These are phyloP conservation scores for Aradus depressus DNA, from an alignment of 2,888 invertebrate species.

Conservation along the genomic window DNA sequence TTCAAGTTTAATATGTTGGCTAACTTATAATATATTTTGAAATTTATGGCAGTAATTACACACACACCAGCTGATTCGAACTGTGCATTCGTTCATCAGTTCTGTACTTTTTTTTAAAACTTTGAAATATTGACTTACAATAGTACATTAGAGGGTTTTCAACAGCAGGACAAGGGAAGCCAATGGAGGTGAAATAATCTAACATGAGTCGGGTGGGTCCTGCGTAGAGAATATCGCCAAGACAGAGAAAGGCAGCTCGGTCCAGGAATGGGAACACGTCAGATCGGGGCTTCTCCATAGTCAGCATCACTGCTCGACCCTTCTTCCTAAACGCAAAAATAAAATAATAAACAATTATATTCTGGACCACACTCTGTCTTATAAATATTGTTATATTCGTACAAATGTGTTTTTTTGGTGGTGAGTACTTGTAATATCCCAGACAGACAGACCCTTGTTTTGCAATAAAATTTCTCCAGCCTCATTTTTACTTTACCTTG, in stretches of 20 bases:
- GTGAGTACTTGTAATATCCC: not conserved
- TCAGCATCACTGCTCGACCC: slow-evolving; percentile 77
- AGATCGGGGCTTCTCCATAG: slow-evolving; percentile 79
- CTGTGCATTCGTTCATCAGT: no score
- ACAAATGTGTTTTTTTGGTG: no score
- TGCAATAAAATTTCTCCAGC: not conserved
- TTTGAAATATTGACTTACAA: slow-evolving; percentile 48
- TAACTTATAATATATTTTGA: no score
- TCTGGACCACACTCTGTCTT: not conserved
- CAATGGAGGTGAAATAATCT: slow-evolving; percentile 88
- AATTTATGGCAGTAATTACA: no score
- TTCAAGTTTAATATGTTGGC: no score
- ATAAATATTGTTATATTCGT: not conserved
- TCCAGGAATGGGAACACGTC: slow-evolving; percentile 95
- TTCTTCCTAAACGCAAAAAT: slow-evolving; percentile 59
- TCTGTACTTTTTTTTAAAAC: no score
- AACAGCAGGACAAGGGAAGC: slow-evolving; percentile 90
- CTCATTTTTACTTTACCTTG: slow-evolving; percentile 36
- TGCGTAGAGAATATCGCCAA: slow-evolving; percentile 83
- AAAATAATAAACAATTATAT: not conserved
- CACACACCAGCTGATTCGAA: no score
- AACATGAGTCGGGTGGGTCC: slow-evolving; percentile 86
- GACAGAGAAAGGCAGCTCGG: slow-evolving; percentile 76
- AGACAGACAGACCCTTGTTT: not conserved
- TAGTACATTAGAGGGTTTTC: slow-evolving; percentile 99